These are phyloP conservation scores for Euura lappo DNA, from an alignment of 1,140 invertebrate genomes.

Conservation along the genomic window DNA sequence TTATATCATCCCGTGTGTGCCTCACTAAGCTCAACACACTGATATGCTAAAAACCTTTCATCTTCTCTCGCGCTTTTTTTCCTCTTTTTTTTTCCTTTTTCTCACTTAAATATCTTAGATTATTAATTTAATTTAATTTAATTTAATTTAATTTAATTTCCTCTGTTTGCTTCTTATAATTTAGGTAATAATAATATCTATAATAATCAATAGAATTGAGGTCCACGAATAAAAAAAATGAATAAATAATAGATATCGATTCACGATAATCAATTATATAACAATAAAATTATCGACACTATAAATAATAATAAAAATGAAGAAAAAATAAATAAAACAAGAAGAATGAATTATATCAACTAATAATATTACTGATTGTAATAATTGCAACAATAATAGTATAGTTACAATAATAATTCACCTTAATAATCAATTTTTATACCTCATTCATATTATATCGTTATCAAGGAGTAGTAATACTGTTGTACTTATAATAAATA, in stretches of 20 bases:
- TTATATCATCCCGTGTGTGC: constrained; percentile 42
- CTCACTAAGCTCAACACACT: constrained; percentile 53
- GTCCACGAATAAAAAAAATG: background rate
- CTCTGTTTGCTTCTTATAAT: constrained; percentile 12
- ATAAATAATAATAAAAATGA: background rate
- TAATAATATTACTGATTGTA: constrained; percentile 25
- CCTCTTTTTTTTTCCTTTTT: constrained; percentile 18
- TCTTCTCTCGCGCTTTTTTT: constrained; percentile 20
- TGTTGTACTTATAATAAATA: constrained; percentile 51
- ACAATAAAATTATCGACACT: background rate
- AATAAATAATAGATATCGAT: background rate
- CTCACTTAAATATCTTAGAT: constrained; percentile 10
- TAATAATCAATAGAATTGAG: background rate
- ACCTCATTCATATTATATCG: constrained; percentile 30
- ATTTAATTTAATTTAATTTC: constrained; percentile 12
- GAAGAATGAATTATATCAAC: background rate
- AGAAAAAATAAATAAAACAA: background rate
- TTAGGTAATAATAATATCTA: constrained; percentile 6
- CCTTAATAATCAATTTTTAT: constrained; percentile 35
- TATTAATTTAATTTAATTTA: background rate
- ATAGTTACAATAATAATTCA: constrained; percentile 19
- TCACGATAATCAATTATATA: background rate
- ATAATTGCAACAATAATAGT: constrained; percentile 22
- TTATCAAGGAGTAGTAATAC: constrained; percentile 49
- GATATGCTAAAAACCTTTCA: constrained; percentile 55